Evolutionary conservation across 23 tunicate species (phyloP), one percentile per base, ranked within the genome.

Genomic region (Styela plicata): DNA sequence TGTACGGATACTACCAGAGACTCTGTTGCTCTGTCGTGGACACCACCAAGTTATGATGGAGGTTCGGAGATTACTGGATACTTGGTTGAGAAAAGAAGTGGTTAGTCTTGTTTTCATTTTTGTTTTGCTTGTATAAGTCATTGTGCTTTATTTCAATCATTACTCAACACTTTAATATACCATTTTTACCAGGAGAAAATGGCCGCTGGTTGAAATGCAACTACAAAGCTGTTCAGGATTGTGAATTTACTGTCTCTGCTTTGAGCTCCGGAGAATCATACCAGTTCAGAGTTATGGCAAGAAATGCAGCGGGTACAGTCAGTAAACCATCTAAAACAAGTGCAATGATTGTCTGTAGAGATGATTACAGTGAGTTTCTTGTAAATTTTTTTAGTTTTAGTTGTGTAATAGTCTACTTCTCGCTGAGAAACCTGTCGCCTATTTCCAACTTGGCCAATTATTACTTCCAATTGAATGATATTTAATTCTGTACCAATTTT

Each of bases 321-420:
- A 89, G 96, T 83, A 85, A 86, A 52, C 96, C 99, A 34, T 95
- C 99, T 1, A 63, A 89, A 37, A 88, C 92, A 18, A 95, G 89
- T 66, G 86, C 84, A n/a, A 85, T 86, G 64, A 52, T 88, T 66
- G 85, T 95, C 1, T 90, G 96, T 53, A 91, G 86, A 24, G 99
- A 95, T 63, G 99, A 95, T 37, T 90, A 31, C 79, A 82, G 75
- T 69, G 0, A 52, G 81, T 71, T 32, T 29, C 20, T 24, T 17
- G 73, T 16, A 57, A 57, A 57, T 18, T 57, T 57, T 18, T 57
- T 57, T 18, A 57, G 18, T 18, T 18, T 57, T 20, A 57, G 20
- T 57, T n/a, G n/a, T n/a, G n/a, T n/a, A n/a, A n/a, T n/a, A n/a
- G n/a, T n/a, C n/a, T n/a, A n/a, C n/a, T n/a, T n/a, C n/a, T n/a